A percentile compares a stretch with the other conserved stretches of the same genome.
phyloP scores from a whole-genome alignment of 2,113 vertebrate genomes.

The Odontesthes bonariensis region DNA sequence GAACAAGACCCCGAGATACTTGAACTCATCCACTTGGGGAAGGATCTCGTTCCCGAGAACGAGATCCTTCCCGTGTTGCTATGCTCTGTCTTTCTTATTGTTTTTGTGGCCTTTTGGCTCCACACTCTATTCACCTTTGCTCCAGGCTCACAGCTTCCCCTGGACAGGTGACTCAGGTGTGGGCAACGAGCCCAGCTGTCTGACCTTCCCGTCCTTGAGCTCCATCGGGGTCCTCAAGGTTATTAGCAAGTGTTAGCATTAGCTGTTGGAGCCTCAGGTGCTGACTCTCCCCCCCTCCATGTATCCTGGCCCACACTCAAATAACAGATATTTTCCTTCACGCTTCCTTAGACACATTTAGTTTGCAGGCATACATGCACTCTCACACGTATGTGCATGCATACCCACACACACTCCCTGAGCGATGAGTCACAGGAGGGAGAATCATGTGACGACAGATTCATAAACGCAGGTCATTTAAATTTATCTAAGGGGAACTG shows the following conservation, averaged over 20 bases:
- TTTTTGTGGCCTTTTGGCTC: constrained; percentile 52
- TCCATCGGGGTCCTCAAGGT: constrained; percentile 42
- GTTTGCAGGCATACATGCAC: neutral
- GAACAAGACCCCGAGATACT: no score
- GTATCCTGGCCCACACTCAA: constrained; percentile 43
- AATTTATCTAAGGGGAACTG: constrained; percentile 43
- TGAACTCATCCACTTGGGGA: no score
- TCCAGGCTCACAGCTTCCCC: constrained; percentile 34
- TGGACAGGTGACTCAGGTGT: constrained; percentile 53
- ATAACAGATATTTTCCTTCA: constrained; percentile 39
- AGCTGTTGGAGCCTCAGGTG: constrained; percentile 53
- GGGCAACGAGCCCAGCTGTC: constrained; percentile 52
- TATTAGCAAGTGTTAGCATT: constrained; percentile 59
- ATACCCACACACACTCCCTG: constrained; percentile 13
- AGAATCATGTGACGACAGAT: constrained; percentile 43
- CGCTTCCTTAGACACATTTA: constrained; percentile 40
- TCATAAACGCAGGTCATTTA: constrained; percentile 56
- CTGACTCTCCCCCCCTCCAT: constrained; percentile 9
- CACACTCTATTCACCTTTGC: constrained; percentile 43
- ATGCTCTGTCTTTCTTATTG: constrained; percentile 31
- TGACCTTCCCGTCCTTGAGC: constrained; percentile 68
- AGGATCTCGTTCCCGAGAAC: no score
- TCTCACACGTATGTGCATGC: neutral
- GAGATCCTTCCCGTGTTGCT: no score
- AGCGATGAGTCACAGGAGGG: constrained; percentile 43